Percentiles rank a stretch among this genome's conserved stretches.
These are phyloP conservation scores for Lochmaea capreae DNA, from an alignment of 2,888 invertebrate genomes.

Conservation along the genomic window DNA sequence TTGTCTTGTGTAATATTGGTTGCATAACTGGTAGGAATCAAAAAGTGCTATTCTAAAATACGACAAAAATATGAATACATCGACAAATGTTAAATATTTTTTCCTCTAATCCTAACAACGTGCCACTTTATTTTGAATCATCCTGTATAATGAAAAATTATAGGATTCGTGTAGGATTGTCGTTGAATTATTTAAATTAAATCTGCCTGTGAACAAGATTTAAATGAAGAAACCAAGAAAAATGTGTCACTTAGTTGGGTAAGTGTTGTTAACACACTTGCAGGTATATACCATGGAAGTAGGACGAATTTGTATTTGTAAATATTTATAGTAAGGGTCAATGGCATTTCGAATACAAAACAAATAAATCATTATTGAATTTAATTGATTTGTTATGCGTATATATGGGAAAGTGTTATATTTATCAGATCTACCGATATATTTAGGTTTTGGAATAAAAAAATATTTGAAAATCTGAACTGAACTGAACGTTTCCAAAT, in stretches of 20 bases:
- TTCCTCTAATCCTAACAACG: too few relatives aligned
- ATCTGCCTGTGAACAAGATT: conserved; percentile 18
- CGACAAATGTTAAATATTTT: too few relatives aligned
- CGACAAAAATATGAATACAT: not conserved
- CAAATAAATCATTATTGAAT: not conserved
- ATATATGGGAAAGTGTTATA: not conserved
- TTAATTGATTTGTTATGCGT: not conserved
- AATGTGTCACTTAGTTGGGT: conserved; percentile 10
- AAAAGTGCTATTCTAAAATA: not conserved
- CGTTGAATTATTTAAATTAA: conserved; percentile 17
- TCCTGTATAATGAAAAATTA: conserved; percentile 15
- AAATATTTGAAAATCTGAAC: too few relatives aligned
- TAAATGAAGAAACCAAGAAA: conserved; percentile 10
- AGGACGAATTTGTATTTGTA: conserved; percentile 22
- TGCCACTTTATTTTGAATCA: not conserved
- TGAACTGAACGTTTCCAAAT: too few relatives aligned
- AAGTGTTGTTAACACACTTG: conserved; percentile 18
- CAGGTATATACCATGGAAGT: conserved; percentile 13
- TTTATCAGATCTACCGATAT: not conserved
- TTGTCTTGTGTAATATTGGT: too few relatives aligned
- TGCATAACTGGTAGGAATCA: too few relatives aligned
- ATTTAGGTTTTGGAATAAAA: too few relatives aligned
- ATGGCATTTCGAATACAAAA: not conserved
- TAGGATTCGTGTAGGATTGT: conserved; percentile 15
- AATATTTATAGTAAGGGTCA: conserved; percentile 22